Evolutionary conservation across 2,113 vertebrate species (phyloP).

Genomic region (Pogonocichla stellata): DNA sequence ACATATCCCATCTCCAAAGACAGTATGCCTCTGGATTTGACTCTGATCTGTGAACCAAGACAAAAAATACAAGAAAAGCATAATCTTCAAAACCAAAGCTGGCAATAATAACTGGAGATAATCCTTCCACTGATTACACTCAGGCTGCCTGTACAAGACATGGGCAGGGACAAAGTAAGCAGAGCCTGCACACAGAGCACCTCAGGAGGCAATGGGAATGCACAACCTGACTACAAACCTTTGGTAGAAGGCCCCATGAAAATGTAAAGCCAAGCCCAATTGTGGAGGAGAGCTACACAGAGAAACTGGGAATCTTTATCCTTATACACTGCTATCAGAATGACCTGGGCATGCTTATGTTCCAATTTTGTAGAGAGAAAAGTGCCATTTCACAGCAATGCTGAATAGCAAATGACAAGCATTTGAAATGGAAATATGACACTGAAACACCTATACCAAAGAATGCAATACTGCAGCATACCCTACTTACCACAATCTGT

Average conservation of each 20-base stretch:
- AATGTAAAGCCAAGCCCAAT: not conserved
- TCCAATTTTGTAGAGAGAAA: not conserved
- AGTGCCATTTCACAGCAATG: not conserved
- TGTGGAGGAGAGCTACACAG: not conserved
- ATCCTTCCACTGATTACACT: not conserved
- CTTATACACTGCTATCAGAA: not conserved
- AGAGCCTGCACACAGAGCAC: not conserved
- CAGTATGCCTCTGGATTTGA: not conserved
- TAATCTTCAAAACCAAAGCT: not conserved
- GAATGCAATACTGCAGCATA: not conserved
- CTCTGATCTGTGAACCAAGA: not conserved
- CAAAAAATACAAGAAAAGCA: not conserved
- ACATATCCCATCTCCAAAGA: not conserved
- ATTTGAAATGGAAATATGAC: not conserved
- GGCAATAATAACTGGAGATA: not conserved
- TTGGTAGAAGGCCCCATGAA: not conserved
- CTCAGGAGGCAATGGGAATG: not conserved
- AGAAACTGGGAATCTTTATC: not conserved
- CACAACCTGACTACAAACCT: not conserved
- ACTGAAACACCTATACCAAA: not conserved
- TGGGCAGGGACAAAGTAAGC: not conserved
- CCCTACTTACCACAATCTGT: not conserved
- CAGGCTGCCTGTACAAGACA: not conserved
- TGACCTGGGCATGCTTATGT: not conserved
- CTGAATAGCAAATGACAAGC: not conserved